Conservation (phyloP, 2,113 vertebrate species). For the Gracilinanus agilis region DNA sequence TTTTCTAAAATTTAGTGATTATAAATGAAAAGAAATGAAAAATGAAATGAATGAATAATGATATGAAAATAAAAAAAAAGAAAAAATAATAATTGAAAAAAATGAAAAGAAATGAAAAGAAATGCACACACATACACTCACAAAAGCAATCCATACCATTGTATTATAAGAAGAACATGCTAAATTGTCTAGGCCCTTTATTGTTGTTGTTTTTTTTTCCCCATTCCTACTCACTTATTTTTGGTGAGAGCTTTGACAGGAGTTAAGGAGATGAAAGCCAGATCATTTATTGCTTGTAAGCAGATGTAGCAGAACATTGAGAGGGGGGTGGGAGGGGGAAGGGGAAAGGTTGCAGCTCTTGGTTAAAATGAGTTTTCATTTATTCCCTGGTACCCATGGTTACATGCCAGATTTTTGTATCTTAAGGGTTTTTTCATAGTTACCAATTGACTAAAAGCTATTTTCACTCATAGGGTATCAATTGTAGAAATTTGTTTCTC, state of each 20-base stretch:
- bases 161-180: background rate
- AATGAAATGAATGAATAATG: no score
- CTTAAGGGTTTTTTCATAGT: slow-evolving; percentile 67
- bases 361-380: slow-evolving; percentile 16
- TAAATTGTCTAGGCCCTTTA: slow-evolving; percentile 39
- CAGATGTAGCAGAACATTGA: slow-evolving; percentile 53
- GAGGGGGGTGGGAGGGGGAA: slow-evolving; percentile 7
- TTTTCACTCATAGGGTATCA: slow-evolving; percentile 62
- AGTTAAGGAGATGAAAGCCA: slow-evolving; percentile 43
- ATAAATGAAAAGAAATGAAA: background rate
- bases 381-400: slow-evolving; percentile 64
- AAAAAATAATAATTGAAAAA: no score
- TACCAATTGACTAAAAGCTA: slow-evolving; percentile 60
- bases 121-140: no score
- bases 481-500: slow-evolving; percentile 63
- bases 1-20: background rate
- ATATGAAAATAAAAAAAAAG: no score
- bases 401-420: slow-evolving; percentile 69
- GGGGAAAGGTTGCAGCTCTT: background rate
- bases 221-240: background rate
- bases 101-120: background rate
- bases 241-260: slow-evolving; percentile 6
- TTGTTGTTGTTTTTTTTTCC: slow-evolving; percentile 1
- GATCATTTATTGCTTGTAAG: slow-evolving; percentile 56
- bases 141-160: background rate